These are phyloP conservation scores for Indicator maculatus DNA, from an alignment of 2,113 vertebrate genomes.

Conservation along the genomic window DNA sequence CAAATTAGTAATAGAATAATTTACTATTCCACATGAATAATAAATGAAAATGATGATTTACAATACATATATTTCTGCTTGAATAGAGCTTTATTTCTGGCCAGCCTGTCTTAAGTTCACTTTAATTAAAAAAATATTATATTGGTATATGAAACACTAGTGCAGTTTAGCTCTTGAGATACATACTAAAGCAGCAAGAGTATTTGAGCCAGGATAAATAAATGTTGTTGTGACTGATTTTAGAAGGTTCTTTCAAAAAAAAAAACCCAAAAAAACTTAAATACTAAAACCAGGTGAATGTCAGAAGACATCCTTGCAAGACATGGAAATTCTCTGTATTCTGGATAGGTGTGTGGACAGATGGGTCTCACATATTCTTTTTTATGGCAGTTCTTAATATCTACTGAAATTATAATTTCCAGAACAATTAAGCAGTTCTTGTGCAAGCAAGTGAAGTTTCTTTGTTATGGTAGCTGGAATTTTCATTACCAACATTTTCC, in stretches of 20 bases:
- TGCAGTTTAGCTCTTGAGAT: background rate
- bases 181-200: background rate
- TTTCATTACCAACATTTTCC: background rate
- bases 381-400: background rate
- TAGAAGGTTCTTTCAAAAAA: background rate
- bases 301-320: background rate
- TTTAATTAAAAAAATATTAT: slow-evolving; percentile 44
- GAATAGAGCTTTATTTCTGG: slow-evolving; percentile 1
- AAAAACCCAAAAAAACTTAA: background rate
- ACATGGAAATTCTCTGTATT: background rate
- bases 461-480: background rate
- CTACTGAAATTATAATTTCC: background rate
- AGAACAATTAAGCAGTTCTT: background rate
- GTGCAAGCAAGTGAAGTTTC: background rate
- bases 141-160: background rate
- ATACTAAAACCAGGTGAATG: background rate
- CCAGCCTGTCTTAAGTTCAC: background rate
- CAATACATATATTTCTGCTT: slow-evolving; percentile 26
- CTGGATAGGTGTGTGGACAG: background rate
- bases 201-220: background rate
- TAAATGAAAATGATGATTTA: slow-evolving; percentile 51
- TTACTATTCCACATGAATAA: slow-evolving; percentile 57
- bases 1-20: slow-evolving; percentile 57
- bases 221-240: background rate
- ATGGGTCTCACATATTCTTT: background rate